Evolutionary conservation across 37 sponge, comb jelly and placozoan genomes (phyloP), one percentile per base, ranked within the genome.

Genomic region (Spongia lamella): DNA sequence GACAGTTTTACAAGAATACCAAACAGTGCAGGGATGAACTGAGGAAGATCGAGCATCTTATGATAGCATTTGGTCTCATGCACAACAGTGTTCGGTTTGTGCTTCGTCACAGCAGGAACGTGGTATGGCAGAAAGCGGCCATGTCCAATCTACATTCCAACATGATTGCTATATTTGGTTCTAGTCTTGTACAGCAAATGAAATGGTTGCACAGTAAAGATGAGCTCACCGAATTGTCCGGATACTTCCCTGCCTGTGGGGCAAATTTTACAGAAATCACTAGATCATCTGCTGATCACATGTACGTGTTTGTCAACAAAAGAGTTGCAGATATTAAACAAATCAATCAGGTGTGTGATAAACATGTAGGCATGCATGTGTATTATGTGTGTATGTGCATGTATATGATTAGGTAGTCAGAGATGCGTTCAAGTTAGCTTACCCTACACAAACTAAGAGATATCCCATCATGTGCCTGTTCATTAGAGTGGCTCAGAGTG

Each of bases 21-120:
- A 91, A 84, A 58, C 82, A 69, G 36, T 79, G 92, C 67, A 85
- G 73, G 22, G 96, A 89, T n/a, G 84, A 89, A 21, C 65, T 95
- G 21, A 78, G 77, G 52, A 66, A 38, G 27, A 68, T 92, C 5
- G 87, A 89, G 29, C 63, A 79, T 21, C 38, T 85, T n/a, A 51
- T 95, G 51, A 67, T 77, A 17, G 83, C 87, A 36, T 88, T 81
- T 56, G 93, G 90, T 13, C 27, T 95, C 1, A 71, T 82, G 19
- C 78, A 88, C 71, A 87, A 87, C 21, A 55, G 59, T 38, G 81
- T 92, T 2, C 63, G 96, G 1, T 76, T 95, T 36, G 66, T 71
- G 22, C 78, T 95, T 13, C 75, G 65, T 20, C 91, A 91, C 79
- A 83, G 92, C 66, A 81, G 53, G 24, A 43, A 36, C 20, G 36